Evolutionary conservation across 2,113 vertebrate species (phyloP), one percentile per base, ranked within the genome.

Genomic region (Notiomystis cincta): DNA sequence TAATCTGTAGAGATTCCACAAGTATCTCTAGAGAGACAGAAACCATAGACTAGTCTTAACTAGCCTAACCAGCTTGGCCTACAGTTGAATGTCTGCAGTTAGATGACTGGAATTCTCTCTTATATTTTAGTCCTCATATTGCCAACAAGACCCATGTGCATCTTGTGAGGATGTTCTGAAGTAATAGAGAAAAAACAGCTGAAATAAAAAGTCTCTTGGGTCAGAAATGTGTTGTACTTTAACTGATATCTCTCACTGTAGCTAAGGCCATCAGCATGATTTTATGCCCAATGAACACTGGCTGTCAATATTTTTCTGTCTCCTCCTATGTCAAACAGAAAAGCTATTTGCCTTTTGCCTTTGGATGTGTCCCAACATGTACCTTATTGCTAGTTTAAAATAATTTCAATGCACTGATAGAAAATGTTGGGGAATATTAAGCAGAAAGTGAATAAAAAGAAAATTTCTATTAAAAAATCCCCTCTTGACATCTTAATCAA

Each of bases 71-170:
- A 25, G 0, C 8, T 38, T 50, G n/a, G 11, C 28, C 42, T 84
- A 42, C 37, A 45, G 30, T 23, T 84, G 37, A 53, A 77, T 45
- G 9, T 12, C 50, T 89, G 80, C 45, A 42, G 11, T 30, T 17
- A 60, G 31, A 21, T 53, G 21, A 13, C 37, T 25, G 28, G 7
- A 89, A 57, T 70, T 53, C 25, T 83, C 5, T 28, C 35, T 11
- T 30, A 13, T 28, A 19, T 45, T 87, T 54, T 40, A 60, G 35
- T 51, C 9, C 21, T 77, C 5, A 9, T 16, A 54, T 47, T 47
- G 10, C 24, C 47, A 40, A 20, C 4, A 4, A 73, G 35, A 73
- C 4, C 2, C 31, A 30, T 0, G 12, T 2, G 11, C 17, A 7
- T 45, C 61, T 62, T 38, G 3, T 53, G 42, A 71, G 23, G 8